These are phyloP conservation scores for Leptopterna dolabrata DNA, from an alignment of 2,888 invertebrate species.

Conservation along the genomic window DNA sequence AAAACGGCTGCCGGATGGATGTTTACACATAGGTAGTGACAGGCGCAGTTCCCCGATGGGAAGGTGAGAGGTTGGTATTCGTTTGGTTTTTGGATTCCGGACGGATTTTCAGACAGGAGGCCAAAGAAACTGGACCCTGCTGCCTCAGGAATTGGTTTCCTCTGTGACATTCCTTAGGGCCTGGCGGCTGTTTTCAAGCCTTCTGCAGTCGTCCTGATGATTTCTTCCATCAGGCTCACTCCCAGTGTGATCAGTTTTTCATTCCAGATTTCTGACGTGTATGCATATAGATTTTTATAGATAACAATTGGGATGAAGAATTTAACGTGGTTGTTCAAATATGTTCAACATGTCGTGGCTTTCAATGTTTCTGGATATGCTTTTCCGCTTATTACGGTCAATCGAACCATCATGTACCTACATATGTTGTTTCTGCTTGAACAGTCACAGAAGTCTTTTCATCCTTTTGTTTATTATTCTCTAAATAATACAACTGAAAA, in stretches of 20 bases:
- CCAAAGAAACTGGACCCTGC: background rate
- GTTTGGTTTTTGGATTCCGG: constrained; percentile 13
- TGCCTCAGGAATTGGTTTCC: background rate
- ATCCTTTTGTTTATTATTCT: no score
- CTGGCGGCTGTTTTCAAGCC: background rate
- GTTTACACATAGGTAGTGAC: background rate
- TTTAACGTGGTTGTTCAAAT: no score
- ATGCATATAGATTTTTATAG: no score
- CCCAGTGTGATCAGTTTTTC: background rate
- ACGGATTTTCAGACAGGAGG: background rate
- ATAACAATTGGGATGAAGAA: no score
- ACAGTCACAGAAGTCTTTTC: no score
- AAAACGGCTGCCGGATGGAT: background rate
- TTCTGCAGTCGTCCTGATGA: background rate
- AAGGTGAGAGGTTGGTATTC: constrained; percentile 15
- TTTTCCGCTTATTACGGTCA: no score
- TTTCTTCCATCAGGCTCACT: background rate
- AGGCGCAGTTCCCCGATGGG: background rate
- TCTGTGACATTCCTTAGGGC: background rate
- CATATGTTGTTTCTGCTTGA: no score
- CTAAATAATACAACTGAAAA: no score
- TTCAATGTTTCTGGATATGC: no score
- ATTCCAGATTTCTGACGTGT: background rate
- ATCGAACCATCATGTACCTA: no score
- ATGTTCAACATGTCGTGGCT: no score